A percentile compares a stretch with the other conserved stretches of the same genome.
phyloP scores from a whole-genome alignment of 2,888 invertebrate species.

The Acanthoscelides obtectus region DNA sequence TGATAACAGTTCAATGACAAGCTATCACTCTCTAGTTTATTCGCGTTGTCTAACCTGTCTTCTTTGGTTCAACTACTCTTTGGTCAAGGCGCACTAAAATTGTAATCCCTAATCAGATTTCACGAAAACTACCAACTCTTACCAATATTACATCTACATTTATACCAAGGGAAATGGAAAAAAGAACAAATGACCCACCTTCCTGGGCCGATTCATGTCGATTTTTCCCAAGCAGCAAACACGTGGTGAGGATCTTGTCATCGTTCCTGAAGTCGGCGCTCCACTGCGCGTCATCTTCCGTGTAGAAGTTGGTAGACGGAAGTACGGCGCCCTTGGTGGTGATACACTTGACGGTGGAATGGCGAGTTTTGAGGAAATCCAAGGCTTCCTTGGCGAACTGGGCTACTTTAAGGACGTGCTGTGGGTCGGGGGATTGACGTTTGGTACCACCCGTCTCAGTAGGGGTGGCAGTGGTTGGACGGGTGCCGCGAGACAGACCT shows the following conservation, averaged over 20 bases:
- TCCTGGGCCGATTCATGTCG: slow-evolving; percentile 33
- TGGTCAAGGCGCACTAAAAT: no score
- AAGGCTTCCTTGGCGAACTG: slow-evolving; percentile 67
- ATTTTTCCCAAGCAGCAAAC: slow-evolving; percentile 58
- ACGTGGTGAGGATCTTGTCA: slow-evolving; percentile 80
- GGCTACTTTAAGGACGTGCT: slow-evolving; percentile 68
- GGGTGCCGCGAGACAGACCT: slow-evolving; percentile 71
- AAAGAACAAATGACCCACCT: no score
- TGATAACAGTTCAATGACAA: no score
- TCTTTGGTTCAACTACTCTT: no score
- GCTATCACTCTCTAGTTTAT: no score
- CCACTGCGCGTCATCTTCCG: slow-evolving; percentile 63
- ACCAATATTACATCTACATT: no score
- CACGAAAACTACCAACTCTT: no score
- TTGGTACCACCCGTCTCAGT: neutral
- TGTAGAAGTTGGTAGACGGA: slow-evolving; percentile 74
- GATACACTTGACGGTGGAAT: slow-evolving; percentile 70
- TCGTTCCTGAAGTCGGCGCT: slow-evolving; percentile 61
- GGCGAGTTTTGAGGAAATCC: slow-evolving; percentile 63
- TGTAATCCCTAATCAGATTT: no score
- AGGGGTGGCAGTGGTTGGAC: slow-evolving; percentile 51
- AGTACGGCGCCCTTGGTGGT: slow-evolving; percentile 85
- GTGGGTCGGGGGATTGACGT: slow-evolving; percentile 49
- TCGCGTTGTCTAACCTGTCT: no score
- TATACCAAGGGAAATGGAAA: no score